A percentile compares a stretch with the other conserved stretches of the same genome.
phyloP scores from a whole-genome alignment of 2,888 invertebrate genomes.

The Antitype chi region DNA sequence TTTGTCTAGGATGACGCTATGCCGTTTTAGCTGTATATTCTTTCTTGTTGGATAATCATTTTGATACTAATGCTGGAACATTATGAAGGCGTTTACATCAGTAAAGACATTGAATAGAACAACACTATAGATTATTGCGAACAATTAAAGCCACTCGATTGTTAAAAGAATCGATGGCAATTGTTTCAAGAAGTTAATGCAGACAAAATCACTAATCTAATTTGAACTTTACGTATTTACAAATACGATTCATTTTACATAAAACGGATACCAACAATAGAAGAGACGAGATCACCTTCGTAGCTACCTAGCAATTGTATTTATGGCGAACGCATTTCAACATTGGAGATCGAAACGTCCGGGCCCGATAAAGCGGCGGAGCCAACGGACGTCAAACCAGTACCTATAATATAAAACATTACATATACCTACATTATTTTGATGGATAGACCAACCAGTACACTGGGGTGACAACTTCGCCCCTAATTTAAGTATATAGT shows the following conservation, averaged over 20 bases:
- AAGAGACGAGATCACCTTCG: conserved; percentile 51
- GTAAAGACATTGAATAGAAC: conserved; percentile 7
- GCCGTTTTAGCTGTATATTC: conserved; percentile 7
- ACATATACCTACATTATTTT: conserved; percentile 56
- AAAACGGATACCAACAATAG: conserved; percentile 12
- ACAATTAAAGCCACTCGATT: conserved; percentile 40
- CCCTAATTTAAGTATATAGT: conserved; percentile 67
- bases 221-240: conserved; percentile 15
- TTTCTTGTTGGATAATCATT: conserved; percentile 9
- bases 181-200: conserved; percentile 37
- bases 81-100: background rate
- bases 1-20: conserved; percentile 47
- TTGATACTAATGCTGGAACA: conserved; percentile 9
- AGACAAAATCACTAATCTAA: conserved; percentile 11
- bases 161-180: conserved; percentile 19
- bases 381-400: conserved; percentile 34
- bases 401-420: conserved; percentile 41
- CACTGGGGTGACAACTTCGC: conserved; percentile 66
- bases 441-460: conserved; percentile 61
- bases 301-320: conserved; percentile 51
- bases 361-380: conserved; percentile 32
- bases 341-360: conserved; percentile 57
- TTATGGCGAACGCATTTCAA: conserved; percentile 54
- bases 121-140: conserved; percentile 4
- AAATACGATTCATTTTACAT: conserved; percentile 32